phyloP scores from a whole-genome alignment of 2,888 invertebrate species.

The Deroplatys truncata region DNA sequence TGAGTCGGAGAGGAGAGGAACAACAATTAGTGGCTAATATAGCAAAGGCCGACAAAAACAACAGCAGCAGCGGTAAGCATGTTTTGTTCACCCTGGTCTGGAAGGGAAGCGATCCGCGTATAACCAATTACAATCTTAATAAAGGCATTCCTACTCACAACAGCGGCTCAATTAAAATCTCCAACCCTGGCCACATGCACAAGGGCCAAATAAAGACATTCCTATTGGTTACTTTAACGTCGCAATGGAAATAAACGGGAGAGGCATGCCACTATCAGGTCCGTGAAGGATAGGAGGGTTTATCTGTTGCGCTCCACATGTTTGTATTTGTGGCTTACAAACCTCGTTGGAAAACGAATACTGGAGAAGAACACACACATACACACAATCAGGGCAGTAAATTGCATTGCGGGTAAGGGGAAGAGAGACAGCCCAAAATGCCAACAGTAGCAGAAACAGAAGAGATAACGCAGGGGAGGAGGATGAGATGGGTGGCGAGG shows the following conservation, averaged over 20 bases:
- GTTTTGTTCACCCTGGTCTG: not conserved
- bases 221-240: constrained; percentile 25
- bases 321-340: constrained; percentile 1
- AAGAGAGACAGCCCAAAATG: not conserved
- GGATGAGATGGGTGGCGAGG: not conserved
- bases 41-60: not conserved
- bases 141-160: constrained; percentile 9
- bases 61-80: not conserved
- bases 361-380: not conserved
- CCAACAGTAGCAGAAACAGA: not conserved
- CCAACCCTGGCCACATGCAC: not conserved
- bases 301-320: not conserved
- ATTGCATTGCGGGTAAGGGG: constrained; percentile 5
- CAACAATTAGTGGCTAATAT: not conserved
- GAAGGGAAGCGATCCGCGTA: not conserved
- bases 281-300: not conserved
- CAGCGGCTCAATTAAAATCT: constrained; percentile 27
- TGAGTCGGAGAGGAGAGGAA: not conserved
- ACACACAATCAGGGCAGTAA: constrained; percentile 14
- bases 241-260: not conserved
- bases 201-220: constrained; percentile 27
- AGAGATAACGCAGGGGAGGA: not conserved
- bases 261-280: not conserved
- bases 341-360: constrained; percentile 1
- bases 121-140: constrained; percentile 13